Evolutionary conservation across 2,888 invertebrate genomes (phyloP).

Genomic region (Diogma glabrata): DNA sequence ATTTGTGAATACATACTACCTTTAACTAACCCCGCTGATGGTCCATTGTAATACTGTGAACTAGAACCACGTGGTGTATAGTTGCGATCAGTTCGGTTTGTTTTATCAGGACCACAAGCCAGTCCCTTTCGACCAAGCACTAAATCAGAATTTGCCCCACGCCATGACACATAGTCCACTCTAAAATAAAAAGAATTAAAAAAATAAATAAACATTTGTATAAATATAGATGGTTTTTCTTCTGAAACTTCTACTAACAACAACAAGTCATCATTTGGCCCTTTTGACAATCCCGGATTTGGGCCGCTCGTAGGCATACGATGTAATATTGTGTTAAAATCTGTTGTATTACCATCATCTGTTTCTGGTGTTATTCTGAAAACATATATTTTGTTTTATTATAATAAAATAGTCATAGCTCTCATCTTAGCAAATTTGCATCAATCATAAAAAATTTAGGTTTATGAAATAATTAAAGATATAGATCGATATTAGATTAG

Average conservation of each 20-base stretch:
- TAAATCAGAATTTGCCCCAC: constrained; percentile 60
- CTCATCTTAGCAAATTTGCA: too few relatives aligned
- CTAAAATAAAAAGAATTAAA: constrained; percentile 40
- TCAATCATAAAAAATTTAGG: too few relatives aligned
- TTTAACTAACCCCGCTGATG: constrained; percentile 58
- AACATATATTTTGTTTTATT: neutral
- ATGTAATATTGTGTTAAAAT: constrained; percentile 32
- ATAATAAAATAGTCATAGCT: too few relatives aligned
- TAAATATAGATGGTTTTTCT: constrained; percentile 3
- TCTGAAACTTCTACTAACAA: constrained; percentile 54
- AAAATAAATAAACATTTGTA: constrained; percentile 10
- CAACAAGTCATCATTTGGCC: constrained; percentile 64
- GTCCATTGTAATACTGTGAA: constrained; percentile 55
- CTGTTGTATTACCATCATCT: constrained; percentile 22
- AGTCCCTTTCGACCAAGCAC: constrained; percentile 39
- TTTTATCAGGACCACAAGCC: constrained; percentile 45
- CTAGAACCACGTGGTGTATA: constrained; percentile 54
- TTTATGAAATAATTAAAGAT: too few relatives aligned
- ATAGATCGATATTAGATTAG: too few relatives aligned
- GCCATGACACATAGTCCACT: constrained; percentile 73
- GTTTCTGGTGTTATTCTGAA: constrained; percentile 13
- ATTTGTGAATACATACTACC: constrained; percentile 68
- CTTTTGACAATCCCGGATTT: constrained; percentile 58
- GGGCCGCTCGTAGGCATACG: constrained; percentile 48
- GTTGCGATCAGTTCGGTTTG: constrained; percentile 34